Evolutionary conservation across 2,888 invertebrate species (phyloP).

Genomic region (Adelphocoris suturalis): DNA sequence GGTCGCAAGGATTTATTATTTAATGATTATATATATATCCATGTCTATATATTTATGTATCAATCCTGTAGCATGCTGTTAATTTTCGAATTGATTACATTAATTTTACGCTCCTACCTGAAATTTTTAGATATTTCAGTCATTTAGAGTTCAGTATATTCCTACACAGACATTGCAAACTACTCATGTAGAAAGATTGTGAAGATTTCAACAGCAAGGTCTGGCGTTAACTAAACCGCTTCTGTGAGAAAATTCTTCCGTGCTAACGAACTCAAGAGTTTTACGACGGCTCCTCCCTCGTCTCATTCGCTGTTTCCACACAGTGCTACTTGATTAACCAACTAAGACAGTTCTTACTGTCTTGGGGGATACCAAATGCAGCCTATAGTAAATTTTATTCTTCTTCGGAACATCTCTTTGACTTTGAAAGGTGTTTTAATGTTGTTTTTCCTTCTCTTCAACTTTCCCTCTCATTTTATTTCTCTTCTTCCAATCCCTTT

Average conservation of each 20-base stretch:
- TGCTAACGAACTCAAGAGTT: slow-evolving; percentile 17
- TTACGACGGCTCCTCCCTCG: not conserved
- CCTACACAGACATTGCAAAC: no score
- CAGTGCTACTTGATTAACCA: slow-evolving; percentile 63
- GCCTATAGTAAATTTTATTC: slow-evolving; percentile 55
- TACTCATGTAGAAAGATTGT: not conserved
- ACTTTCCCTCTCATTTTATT: not conserved
- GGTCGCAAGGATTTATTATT: no score
- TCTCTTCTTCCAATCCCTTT: not conserved
- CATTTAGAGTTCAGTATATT: no score
- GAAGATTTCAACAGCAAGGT: not conserved
- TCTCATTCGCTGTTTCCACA: not conserved
- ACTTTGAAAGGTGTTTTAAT: not conserved
- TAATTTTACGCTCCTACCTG: no score
- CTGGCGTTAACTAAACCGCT: not conserved
- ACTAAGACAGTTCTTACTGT: slow-evolving; percentile 53
- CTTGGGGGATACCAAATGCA: not conserved
- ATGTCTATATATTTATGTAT: no score
- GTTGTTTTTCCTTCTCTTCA: not conserved
- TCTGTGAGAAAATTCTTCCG: not conserved
- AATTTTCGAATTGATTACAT: no score
- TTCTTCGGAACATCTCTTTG: no score
- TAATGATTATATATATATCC: no score
- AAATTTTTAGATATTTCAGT: no score
- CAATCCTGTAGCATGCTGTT: no score